Base-by-base conservation (phyloP, 2,888 invertebrate genomes). In the Bombylius major region DNA sequence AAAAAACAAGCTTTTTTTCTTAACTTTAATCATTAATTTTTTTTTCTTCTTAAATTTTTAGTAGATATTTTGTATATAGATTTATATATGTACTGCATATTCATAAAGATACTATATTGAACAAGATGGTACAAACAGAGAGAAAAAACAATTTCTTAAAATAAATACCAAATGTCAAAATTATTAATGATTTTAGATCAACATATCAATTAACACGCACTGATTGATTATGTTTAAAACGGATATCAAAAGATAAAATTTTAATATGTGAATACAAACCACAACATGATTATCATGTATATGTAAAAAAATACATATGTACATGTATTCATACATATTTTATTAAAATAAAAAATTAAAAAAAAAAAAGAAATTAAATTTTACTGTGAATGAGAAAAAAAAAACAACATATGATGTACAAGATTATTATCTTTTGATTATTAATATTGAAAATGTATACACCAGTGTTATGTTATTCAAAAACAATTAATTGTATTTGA, bases 181-280 rank as follows among this genome's bases (percentile, higher is more conserved):
- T 45, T 54, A 54, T 54, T 54, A 54, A 54, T 54, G 54, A 50
- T 50, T 45, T 34, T 36, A 23, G 44, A 23, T 50, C 54, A 50
- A 54, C 50, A 39, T 54, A 54, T 54, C 54, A 54, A 54, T 54
- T 54, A 54, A 54, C 54, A 54, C 54, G 54, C 54, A 54, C 54
- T 54, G 54, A 54, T 54, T 54, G 54, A 54, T 54, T 54, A 54
- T 54, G 39, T 49, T 44, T 54, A 45, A 44, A 34, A 23, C 44
- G 54, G 13, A 50, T 50, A 54, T 54, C 54, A 14, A 50, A 45
- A 50, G 23, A 23, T 23, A 23, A 23, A 23, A 23, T 50, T 49
- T 46, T 13, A 13, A 34, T 14, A 49, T 45, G 11, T 50, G 45
- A 23, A 42, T 42, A 36, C 34, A 8, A 36, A 36, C 5, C 34